These are phyloP conservation scores for Euproctis similis DNA, from an alignment of 2,888 invertebrate genomes.

Conservation along the genomic window DNA sequence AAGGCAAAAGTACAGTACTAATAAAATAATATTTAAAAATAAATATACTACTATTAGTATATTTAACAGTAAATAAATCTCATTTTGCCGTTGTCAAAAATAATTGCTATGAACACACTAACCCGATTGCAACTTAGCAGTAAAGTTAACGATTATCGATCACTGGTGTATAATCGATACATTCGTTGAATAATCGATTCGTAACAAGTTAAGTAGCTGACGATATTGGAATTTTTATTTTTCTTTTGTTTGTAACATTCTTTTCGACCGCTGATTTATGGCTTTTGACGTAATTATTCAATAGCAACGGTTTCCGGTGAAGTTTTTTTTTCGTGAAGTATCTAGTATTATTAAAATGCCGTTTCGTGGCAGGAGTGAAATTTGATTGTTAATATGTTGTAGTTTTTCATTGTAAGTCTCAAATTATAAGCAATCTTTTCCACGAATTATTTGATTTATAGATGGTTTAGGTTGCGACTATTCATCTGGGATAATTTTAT, in stretches of 20 bases:
- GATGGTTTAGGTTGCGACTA: no score
- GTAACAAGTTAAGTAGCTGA: conserved; percentile 20
- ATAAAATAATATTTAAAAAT: no score
- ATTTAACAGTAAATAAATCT: conserved; percentile 2
- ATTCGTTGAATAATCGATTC: conserved; percentile 23
- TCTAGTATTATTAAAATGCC: no score
- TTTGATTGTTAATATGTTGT: no score
- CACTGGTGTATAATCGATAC: conserved; percentile 20
- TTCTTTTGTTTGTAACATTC: conserved; percentile 12
- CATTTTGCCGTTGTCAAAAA: conserved; percentile 15
- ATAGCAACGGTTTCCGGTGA: conserved; percentile 2
- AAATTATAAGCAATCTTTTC: no score
- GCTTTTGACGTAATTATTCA: conserved; percentile 6
- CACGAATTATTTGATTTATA: no score
- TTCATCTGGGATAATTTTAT: no score
- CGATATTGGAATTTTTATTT: conserved; percentile 9
- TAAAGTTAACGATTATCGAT: conserved; percentile 19
- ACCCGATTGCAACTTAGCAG: conserved; percentile 17
- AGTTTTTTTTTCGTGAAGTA: background rate
- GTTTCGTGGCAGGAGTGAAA: no score
- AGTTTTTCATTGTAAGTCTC: no score
- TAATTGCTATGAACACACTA: conserved; percentile 18
- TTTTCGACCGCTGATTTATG: conserved; percentile 6
- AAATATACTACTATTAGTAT: no score
- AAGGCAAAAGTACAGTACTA: no score